Base-by-base conservation (phyloP, 2,888 invertebrate species). In the Amphimallon solstitiale region DNA sequence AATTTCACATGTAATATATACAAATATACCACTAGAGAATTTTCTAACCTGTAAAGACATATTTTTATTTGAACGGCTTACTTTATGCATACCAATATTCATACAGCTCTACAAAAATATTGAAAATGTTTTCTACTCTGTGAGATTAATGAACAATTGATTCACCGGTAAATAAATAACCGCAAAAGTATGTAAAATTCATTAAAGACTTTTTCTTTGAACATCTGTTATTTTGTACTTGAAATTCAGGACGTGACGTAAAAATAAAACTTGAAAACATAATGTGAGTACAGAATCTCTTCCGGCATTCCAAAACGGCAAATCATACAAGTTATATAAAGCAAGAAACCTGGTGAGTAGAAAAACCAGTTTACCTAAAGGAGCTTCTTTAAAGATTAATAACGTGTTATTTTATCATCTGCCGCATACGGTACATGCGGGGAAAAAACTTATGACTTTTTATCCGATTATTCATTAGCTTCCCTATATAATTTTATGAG, bases 401-500 rank as follows among this genome's bases (percentile, higher is more conserved):
- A 59, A 59, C 43, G 56, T 59, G 56, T 43, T 59, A 59, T 43
- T 51, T 51, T 51, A 51, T 51, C 51, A 51, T 51, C 51, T 51
- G 56, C 56, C 56, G 56, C 45, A 9, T 59, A 45, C 29, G 43
- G 56, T 59, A 59, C 21, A 54, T 15, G 29, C 29, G 29, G 34
- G 43, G 45, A 59, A 45, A 29, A 15, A 43, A 38, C 23, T 38
- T 23, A 12, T 29, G 29, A 15, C 43, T 43, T 59, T 59, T 59
- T 43, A 43, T 45, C 43, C 34, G 56, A 59, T 59, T 59, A 59
- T 59, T 59, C 56, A 43, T 59, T 59, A 43, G 10, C 17, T 59
- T 59, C 43, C 34, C 56, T 59, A 59, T 59, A 43, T 59, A 59
- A 59, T 59, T 59, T 59, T 59, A 59, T 29, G 43, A 59, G 56